Base-by-base conservation (phyloP, 2,888 invertebrate genomes). In the Herminia tarsipennalis region DNA sequence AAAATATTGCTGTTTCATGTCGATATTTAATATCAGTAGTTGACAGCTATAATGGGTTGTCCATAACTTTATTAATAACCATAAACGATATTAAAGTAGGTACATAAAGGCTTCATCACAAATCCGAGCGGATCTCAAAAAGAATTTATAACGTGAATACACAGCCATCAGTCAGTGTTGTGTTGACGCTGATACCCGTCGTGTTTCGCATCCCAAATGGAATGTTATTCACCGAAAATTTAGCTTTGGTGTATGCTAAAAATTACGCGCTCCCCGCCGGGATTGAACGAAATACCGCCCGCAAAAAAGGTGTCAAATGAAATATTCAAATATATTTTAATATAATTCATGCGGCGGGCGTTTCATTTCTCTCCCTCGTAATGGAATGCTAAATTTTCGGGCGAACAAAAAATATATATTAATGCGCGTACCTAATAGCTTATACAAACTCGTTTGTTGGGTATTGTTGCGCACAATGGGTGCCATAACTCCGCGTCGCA, bases 251-350 rank as follows among this genome's bases (percentile, higher is more conserved):
- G 83, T 85, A 85, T 85, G 89, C 85, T 82, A 88, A 89, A 91
- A 90, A 91, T 89, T 89, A 90, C 90, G 85, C 80, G 76, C 75
- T 74, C 83, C 66, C 82, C 76, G 70, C 76, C 81, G 80, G 83
- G 89, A 91, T 90, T 91, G 90, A 91, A 86, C 89, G 84, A 83
- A 89, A 89, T 88, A 86, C 86, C 88, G 71, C 83, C 78, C 82
- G 86, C 85, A 86, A 90, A 89, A 90, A 90, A 90, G 91, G 91
- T 91, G 91, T 91, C 91, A 91, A 91, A 91, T 91, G 91, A 91
- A 91, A 91, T 91, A 91, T 91, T 91, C 91, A 91, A 91, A 91
- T 91, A 90, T 91, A 91, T 91, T 91, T 90, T 91, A 91, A 91
- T 91, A 91, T 91, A 91, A 91, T 91, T 91, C 91, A 91, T 90